Evolutionary conservation across 2,113 vertebrate genomes (phyloP).

Genomic region (Stigmatopora nigra): DNA sequence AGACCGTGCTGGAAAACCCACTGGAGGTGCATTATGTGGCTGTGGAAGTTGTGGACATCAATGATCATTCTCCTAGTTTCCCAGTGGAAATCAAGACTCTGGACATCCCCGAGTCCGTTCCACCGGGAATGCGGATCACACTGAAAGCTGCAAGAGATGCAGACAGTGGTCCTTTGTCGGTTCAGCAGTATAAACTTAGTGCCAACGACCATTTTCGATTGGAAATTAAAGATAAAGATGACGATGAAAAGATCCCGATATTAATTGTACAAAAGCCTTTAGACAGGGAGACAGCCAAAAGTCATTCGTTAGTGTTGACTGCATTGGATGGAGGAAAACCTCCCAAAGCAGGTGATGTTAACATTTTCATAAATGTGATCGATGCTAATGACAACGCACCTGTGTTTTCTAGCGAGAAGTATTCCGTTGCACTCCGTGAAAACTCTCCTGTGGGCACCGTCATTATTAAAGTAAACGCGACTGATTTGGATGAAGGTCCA

Average conservation of each 20-base stretch:
- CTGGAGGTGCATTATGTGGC: conserved; percentile 58
- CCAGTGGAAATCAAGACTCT: conserved; percentile 28
- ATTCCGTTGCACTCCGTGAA: conserved; percentile 46
- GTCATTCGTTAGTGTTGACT: conserved; percentile 28
- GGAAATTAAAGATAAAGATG: conserved; percentile 38
- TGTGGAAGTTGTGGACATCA: conserved; percentile 62
- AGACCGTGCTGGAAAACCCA: conserved; percentile 63
- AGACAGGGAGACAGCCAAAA: conserved; percentile 39
- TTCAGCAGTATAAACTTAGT: conserved; percentile 60
- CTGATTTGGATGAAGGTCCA: conserved; percentile 55
- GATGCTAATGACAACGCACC: conserved; percentile 59
- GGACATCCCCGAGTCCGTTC: conserved; percentile 51
- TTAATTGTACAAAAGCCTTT: conserved; percentile 50
- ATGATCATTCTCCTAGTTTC: conserved; percentile 64
- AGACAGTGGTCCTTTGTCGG: conserved; percentile 43
- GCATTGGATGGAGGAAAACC: conserved; percentile 59
- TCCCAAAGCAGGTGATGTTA: conserved; percentile 32
- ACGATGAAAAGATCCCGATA: conserved; percentile 52
- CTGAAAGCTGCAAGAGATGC: conserved; percentile 48
- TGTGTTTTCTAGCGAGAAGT: conserved; percentile 41
- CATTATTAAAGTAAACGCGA: conserved; percentile 56
- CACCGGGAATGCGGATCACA: conserved; percentile 41
- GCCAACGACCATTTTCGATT: conserved; percentile 55
- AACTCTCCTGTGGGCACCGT: conserved; percentile 41
- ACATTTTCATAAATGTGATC: conserved; percentile 37